Conservation (phyloP, 2,888 invertebrate species). For the Dynastes grantii region DNA sequence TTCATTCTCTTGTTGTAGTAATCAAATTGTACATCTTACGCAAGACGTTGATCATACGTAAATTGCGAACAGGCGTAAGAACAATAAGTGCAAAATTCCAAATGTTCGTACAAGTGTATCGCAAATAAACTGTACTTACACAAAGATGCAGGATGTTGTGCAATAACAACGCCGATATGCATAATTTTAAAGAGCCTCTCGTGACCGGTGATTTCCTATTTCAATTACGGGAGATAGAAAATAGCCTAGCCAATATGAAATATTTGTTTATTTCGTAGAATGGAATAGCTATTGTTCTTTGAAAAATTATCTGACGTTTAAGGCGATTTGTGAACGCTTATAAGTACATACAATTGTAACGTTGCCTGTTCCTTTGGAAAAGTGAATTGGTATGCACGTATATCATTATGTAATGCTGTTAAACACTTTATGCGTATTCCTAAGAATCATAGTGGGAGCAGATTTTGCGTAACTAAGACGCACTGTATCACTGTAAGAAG, state of each 20-base stretch:
- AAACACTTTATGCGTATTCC: too few species aligned
- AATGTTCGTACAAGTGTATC: not conserved
- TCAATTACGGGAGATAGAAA: slow-evolving; percentile 1
- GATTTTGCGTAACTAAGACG: too few species aligned
- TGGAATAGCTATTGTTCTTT: slow-evolving; percentile 6
- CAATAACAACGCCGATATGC: slow-evolving; percentile 12
- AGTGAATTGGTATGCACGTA: not conserved
- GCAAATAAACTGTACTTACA: slow-evolving; percentile 16
- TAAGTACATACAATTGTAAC: not conserved
- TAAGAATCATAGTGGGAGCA: too few species aligned
- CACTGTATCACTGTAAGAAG: too few species aligned
- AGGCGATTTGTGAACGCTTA: slow-evolving; percentile 1
- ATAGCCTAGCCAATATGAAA: slow-evolving; percentile 8
- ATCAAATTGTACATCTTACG: not conserved
- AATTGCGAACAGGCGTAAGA: not conserved
- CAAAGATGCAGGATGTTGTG: slow-evolving; percentile 23
- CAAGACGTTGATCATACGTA: slow-evolving; percentile 11
- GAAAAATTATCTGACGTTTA: slow-evolving; percentile 5
- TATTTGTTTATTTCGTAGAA: not conserved
- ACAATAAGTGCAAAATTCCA: slow-evolving; percentile 16
- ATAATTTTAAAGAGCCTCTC: slow-evolving; percentile 17
- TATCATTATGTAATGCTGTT: not conserved
- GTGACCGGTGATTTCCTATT: slow-evolving; percentile 30
- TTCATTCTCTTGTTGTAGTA: not conserved
- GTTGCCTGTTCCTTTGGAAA: not conserved